These are phyloP conservation scores for Amphipyra tragopoginis DNA, from an alignment of 2,888 invertebrate species.

Conservation along the genomic window DNA sequence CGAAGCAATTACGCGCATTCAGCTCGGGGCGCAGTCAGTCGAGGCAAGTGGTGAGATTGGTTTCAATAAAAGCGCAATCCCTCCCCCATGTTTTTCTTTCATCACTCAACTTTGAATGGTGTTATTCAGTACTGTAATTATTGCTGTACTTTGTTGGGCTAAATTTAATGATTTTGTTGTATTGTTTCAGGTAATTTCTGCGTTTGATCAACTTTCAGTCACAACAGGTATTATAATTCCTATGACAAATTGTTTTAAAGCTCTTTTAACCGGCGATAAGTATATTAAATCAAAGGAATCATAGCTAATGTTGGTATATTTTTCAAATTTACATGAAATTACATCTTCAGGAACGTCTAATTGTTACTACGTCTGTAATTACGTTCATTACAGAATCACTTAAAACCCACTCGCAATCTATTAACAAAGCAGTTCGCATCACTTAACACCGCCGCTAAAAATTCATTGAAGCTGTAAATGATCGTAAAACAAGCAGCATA, in stretches of 20 bases:
- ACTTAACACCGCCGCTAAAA: constrained; percentile 63
- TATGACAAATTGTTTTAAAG: constrained; percentile 6
- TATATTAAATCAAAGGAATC: constrained; percentile 5
- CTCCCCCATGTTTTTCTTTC: constrained; percentile 89
- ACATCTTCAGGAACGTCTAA: constrained; percentile 23
- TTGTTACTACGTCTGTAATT: constrained; percentile 31
- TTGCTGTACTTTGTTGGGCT: constrained; percentile 42
- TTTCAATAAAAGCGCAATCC: constrained; percentile 89
- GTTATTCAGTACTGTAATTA: constrained; percentile 77
- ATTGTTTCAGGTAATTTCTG: constrained; percentile 76
- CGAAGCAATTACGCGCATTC: constrained; percentile 88
- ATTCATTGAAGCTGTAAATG: constrained; percentile 73
- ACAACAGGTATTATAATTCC: constrained; percentile 15
- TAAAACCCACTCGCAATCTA: constrained; percentile 43
- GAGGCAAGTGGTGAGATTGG: constrained; percentile 88
- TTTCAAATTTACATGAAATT: constrained; percentile 21
- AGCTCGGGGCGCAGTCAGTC: constrained; percentile 83
- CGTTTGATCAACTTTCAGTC: constrained; percentile 22
- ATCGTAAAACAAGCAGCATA: constrained; percentile 71
- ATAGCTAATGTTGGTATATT: constrained; percentile 18
- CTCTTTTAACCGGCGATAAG: constrained; percentile 6
- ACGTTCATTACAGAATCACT: constrained; percentile 48
- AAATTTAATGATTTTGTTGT: constrained; percentile 55
- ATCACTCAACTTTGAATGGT: constrained; percentile 84
- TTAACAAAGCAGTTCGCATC: constrained; percentile 53